These are phyloP conservation scores for Tamias sibiricus DNA, from an alignment of 2,113 vertebrate species.

Conservation along the genomic window DNA sequence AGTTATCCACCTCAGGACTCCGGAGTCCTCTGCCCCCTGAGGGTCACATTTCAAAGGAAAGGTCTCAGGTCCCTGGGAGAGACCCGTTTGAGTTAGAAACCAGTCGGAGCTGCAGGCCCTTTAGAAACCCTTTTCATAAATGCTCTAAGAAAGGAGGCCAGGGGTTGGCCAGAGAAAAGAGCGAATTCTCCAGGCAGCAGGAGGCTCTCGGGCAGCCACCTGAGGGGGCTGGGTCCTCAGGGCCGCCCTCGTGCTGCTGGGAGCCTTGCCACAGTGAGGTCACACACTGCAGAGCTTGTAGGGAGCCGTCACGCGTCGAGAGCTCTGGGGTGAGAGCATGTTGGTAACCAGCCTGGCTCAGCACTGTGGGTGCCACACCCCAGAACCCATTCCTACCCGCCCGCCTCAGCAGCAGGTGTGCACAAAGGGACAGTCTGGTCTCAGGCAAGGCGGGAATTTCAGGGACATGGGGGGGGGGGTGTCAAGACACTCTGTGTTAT, in stretches of 20 bases:
- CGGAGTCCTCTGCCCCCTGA: not conserved
- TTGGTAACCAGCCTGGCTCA: not conserved
- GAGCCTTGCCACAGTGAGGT: fast-evolving
- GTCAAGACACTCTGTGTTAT: not conserved
- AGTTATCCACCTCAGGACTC: fast-evolving
- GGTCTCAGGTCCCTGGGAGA: not conserved
- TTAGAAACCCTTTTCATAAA: too few relatives aligned
- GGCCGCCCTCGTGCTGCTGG: not conserved
- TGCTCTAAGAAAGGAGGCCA: too few relatives aligned
- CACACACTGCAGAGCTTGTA: fast-evolving
- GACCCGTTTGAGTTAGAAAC: not conserved
- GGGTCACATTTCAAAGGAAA: not conserved
- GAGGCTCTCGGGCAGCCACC: too few relatives aligned
- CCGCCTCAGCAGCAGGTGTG: not conserved
- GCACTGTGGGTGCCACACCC: not conserved
- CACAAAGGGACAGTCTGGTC: not conserved
- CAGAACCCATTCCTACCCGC: not conserved
- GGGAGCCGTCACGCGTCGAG: fast-evolving
- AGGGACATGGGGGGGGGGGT: too few relatives aligned
- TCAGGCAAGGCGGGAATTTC: not conserved
- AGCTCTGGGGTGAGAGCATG: not conserved
- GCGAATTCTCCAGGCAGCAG: not conserved
- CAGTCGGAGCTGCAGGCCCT: too few relatives aligned
- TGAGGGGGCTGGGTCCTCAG: not conserved
- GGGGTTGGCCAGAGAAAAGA: not conserved